A percentile compares a stretch with the other conserved stretches of the same genome.
phyloP scores from a whole-genome alignment of 1,140 invertebrate species.

The Calliopsis andreniformis region DNA sequence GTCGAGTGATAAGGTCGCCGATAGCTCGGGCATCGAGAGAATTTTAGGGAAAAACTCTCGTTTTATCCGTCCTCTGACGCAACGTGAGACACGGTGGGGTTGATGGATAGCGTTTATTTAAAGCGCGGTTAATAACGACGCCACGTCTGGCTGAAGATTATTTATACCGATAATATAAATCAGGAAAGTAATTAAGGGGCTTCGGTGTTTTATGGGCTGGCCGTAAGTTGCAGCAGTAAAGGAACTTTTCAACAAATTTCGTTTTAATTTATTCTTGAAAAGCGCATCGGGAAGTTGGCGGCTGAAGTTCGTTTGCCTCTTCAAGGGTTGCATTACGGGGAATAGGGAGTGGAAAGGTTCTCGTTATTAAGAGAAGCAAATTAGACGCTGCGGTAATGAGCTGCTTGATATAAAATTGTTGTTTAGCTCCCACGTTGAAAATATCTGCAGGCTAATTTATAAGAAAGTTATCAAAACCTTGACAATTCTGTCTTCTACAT shows the following conservation, averaged over 20 bases:
- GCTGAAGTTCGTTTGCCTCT: background rate
- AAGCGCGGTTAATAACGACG: constrained; percentile 11
- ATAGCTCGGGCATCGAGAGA: background rate
- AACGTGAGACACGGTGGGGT: no score
- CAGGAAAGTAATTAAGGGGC: constrained; percentile 39
- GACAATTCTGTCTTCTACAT: no score
- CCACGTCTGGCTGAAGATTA: background rate
- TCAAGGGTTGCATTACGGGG: background rate
- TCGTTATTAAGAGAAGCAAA: background rate
- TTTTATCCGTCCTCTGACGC: no score
- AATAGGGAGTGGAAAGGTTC: background rate
- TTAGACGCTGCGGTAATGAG: background rate
- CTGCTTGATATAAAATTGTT: background rate
- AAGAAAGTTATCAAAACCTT: no score
- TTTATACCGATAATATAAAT: constrained; percentile 37
- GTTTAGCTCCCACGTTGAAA: no score
- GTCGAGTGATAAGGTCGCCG: constrained; percentile 30
- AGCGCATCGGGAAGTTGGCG: constrained; percentile 3
- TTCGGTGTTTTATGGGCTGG: constrained; percentile 29
- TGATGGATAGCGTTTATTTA: background rate
- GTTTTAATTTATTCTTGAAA: constrained; percentile 39
- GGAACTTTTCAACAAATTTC: constrained; percentile 45
- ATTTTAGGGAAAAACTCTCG: background rate
- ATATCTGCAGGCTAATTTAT: no score
- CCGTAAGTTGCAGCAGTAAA: background rate